phyloP scores from a whole-genome alignment of 2,113 vertebrate species.

The Thamnophis sirtalis region DNA sequence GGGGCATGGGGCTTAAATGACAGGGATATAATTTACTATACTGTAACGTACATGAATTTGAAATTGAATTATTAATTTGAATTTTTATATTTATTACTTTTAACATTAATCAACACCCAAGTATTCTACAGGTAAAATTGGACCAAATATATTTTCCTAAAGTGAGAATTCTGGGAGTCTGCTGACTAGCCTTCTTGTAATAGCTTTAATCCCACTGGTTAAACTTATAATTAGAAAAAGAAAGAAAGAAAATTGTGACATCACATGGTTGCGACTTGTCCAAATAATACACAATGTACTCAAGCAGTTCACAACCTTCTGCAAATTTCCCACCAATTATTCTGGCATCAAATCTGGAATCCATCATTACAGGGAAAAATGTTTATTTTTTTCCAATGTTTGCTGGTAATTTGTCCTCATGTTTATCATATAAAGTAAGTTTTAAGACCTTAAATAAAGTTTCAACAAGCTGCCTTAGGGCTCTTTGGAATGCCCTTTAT shows the following conservation, averaged over 20 bases:
- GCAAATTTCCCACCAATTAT: not conserved
- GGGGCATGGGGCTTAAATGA: not conserved
- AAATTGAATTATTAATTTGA: not conserved
- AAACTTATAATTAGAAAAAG: not conserved
- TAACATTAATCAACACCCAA: not conserved
- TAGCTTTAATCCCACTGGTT: not conserved
- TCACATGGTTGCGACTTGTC: not conserved
- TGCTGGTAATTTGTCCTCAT: not conserved
- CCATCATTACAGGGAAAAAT: not conserved
- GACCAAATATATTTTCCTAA: not conserved
- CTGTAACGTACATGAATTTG: not conserved
- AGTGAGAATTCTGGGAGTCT: not conserved
- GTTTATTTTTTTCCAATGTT: not conserved
- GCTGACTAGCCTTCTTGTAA: not conserved
- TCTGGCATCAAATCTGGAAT: not conserved
- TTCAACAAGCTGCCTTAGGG: not conserved
- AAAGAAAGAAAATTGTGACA: not conserved
- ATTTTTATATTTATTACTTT: not conserved
- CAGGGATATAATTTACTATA: not conserved
- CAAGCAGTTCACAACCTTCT: not conserved
- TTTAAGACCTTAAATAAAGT: not conserved
- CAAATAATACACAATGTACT: not conserved
- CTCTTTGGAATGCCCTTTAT: not conserved
- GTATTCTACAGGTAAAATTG: not conserved
- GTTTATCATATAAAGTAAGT: not conserved